Base-by-base conservation (phyloP, 1,140 invertebrate genomes). In the Hermetia illucens region DNA sequence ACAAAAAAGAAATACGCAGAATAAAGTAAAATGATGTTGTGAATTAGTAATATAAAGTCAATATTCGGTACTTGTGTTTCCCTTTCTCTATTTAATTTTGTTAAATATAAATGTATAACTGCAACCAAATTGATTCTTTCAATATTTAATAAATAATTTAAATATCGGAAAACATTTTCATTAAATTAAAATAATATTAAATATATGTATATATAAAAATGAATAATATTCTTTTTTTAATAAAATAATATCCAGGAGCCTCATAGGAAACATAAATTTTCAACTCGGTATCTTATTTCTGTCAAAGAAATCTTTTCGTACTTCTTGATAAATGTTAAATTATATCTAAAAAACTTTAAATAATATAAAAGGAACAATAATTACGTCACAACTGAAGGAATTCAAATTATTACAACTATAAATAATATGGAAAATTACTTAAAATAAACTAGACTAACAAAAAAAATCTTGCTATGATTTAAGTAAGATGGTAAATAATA, bases 231-330 rank as follows among this genome's bases (percentile, higher is more conserved):
- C 46, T n/a, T n/a, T n/a, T n/a, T n/a, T n/a, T n/a, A n/a, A n/a
- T n/a, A n/a, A n/a, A n/a, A n/a, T n/a, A n/a, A n/a, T n/a, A n/a
- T n/a, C n/a, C 40, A 52, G 53, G 53, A 58, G 55, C 55, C 55
- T 58, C 55, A 58, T 58, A 58, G 55, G 55, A 53, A 58, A 58
- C 53, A 45, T 55, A 52, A 48, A 53, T 48, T 48, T 58, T 58
- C 55, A 58, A 58, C 55, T 40, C 39, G 34, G 34, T 35, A 35
- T 20, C n/a, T n/a, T n/a, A n/a, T n/a, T n/a, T n/a, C n/a, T n/a
- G n/a, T n/a, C n/a, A n/a, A n/a, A n/a, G n/a, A n/a, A n/a, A n/a
- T n/a, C n/a, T n/a, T n/a, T n/a, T n/a, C n/a, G n/a, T n/a, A n/a
- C n/a, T n/a, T n/a, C n/a, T n/a, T 25, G 6, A 8, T 25, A 6